Conservation (phyloP, 2,113 vertebrate genomes). For the Melanotaenia duboulayi region DNA sequence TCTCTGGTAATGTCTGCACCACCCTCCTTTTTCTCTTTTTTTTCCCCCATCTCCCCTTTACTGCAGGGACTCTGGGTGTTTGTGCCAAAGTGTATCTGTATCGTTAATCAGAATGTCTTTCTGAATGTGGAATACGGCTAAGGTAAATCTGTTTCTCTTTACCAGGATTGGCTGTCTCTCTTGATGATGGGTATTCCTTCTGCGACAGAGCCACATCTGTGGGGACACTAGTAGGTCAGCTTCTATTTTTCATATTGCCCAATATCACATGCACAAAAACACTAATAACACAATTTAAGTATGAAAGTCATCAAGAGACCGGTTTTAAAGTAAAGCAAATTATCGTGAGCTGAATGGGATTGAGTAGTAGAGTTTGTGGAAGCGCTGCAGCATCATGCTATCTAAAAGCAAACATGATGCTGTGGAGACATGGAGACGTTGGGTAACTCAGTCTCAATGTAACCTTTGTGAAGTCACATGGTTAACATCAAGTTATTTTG, state of each 20-base stretch:
- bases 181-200: slow-evolving; percentile 66
- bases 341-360: no score
- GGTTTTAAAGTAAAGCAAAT: slow-evolving; percentile 20
- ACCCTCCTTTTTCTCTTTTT: no score
- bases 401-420: no score
- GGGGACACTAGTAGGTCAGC: slow-evolving; percentile 74
- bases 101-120: slow-evolving; percentile 8
- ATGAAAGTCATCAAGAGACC: slow-evolving; percentile 2
- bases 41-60: no score
- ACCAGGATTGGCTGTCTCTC: slow-evolving; percentile 48
- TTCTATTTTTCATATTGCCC: slow-evolving; percentile 62
- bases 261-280: slow-evolving; percentile 8
- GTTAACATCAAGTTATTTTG: no score
- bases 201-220: slow-evolving; percentile 56
- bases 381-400: no score
- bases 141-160: slow-evolving; percentile 40
- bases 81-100: not conserved
- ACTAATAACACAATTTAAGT: not conserved
- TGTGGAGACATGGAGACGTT: no score
- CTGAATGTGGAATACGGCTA: slow-evolving; percentile 26
- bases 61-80: no score
- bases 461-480: no score
- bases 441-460: no score
- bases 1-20: no score
- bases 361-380: no score